A percentile compares a stretch with the other conserved stretches of the same genome.
Evolutionary conservation across 2,113 vertebrate genomes (phyloP).

Genomic region (Toxotes chatareus): DNA sequence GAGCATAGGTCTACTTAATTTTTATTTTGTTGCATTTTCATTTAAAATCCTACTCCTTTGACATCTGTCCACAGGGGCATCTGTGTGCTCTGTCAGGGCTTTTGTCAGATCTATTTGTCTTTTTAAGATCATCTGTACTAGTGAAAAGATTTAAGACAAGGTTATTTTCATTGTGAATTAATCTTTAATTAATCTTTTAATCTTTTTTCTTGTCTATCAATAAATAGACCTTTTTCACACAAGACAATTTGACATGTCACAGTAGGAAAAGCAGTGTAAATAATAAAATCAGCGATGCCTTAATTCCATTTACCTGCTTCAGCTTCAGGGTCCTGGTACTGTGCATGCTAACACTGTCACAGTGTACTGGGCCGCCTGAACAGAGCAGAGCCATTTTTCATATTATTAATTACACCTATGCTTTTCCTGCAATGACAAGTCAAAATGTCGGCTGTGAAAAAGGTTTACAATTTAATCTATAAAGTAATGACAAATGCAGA

Average conservation of each 20-base stretch:
- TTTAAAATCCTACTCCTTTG: neutral
- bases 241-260: neutral
- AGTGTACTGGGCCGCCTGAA: neutral
- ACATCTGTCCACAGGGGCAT: neutral
- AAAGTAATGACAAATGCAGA: neutral
- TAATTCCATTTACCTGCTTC: slow-evolving; percentile 17
- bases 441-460: slow-evolving; percentile 7
- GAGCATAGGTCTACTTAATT: neutral
- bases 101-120: neutral
- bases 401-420: slow-evolving; percentile 28
- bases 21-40: neutral
- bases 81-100: neutral
- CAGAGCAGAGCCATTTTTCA: neutral
- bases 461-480: neutral
- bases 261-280: slow-evolving; percentile 2
- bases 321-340: slow-evolving; percentile 7
- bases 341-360: neutral
- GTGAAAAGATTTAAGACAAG: neutral
- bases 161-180: neutral
- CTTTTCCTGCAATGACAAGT: neutral
- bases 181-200: too few relatives aligned
- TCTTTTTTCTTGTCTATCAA: neutral
- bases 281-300: slow-evolving; percentile 1
- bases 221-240: neutral
- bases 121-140: neutral